Evolutionary conservation across 1,140 invertebrate genomes (phyloP).

Genomic region (Dendroctonus valens): DNA sequence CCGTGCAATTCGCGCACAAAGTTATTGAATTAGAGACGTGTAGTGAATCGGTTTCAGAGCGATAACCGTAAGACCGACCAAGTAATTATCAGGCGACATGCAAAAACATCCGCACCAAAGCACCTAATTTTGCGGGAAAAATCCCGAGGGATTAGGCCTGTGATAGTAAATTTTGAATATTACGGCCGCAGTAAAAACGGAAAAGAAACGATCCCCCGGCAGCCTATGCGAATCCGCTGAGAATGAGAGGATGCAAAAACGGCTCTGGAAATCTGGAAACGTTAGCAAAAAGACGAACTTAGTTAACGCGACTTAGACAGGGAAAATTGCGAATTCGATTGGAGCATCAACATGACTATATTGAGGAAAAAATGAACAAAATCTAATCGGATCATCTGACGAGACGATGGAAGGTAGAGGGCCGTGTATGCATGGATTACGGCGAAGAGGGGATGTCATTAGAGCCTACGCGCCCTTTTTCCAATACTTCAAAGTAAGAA

Average conservation of each 20-base stretch:
- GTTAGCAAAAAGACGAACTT: neutral
- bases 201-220: slow-evolving; percentile 9
- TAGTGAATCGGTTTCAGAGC: neutral
- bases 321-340: too few species aligned
- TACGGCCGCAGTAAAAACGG: slow-evolving; percentile 9
- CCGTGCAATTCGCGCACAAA: slow-evolving; percentile 27
- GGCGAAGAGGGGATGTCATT: slow-evolving; percentile 3
- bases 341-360: too few species aligned
- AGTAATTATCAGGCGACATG: neutral
- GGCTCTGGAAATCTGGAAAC: too few species aligned
- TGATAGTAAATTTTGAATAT: slow-evolving; percentile 14
- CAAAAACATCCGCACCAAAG: slow-evolving; percentile 2
- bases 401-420: neutral
- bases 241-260: slow-evolving; percentile 14
- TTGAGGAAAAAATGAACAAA: neutral
- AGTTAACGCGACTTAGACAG: too few species aligned
- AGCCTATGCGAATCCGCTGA: slow-evolving; percentile 6
- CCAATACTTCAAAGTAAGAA: slow-evolving; percentile 7
- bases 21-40: slow-evolving; percentile 15
- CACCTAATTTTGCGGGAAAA: slow-evolving; percentile 12
- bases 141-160: slow-evolving; percentile 8
- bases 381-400: neutral
- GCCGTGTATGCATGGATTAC: slow-evolving; percentile 10
- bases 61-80: neutral
- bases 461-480: neutral